Evolutionary conservation across 2,888 invertebrate genomes (phyloP).

Genomic region (Eupithecia tripunctaria): DNA sequence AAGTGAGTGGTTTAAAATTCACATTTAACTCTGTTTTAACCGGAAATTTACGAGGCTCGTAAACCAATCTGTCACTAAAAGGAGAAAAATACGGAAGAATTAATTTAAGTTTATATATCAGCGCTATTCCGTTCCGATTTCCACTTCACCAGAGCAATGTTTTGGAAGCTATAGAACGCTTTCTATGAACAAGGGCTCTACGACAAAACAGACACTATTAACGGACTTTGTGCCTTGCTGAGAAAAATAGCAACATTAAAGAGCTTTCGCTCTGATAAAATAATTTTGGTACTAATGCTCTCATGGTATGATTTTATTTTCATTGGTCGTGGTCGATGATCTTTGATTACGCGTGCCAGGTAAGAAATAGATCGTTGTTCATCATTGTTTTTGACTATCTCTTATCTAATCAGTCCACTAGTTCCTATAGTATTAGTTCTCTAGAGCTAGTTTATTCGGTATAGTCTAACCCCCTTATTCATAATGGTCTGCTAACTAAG

Average conservation of each 20-base stretch:
- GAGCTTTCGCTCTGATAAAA: no score
- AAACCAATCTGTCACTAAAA: constrained; percentile 64
- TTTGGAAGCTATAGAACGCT: neutral
- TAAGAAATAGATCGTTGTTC: no score
- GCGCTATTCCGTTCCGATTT: constrained; percentile 55
- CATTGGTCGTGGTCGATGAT: no score
- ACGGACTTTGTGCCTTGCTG: neutral
- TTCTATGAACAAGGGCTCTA: neutral
- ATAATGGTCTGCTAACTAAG: no score
- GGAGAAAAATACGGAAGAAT: constrained; percentile 60
- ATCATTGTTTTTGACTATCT: no score
- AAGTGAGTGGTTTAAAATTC: constrained; percentile 46
- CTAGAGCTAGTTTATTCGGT: no score
- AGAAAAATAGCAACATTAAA: neutral
- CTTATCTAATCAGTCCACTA: no score
- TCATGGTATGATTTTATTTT: no score
- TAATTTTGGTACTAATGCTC: no score
- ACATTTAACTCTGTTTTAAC: constrained; percentile 50
- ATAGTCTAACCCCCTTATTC: no score
- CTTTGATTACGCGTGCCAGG: no score
- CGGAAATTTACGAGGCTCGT: constrained; percentile 57
- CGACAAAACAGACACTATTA: neutral
- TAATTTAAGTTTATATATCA: constrained; percentile 61
- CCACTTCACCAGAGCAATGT: constrained; percentile 27
- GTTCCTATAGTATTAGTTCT: no score